These are phyloP conservation scores for Chaetodon auriga DNA, from an alignment of 2,113 vertebrate genomes.

Conservation along the genomic window DNA sequence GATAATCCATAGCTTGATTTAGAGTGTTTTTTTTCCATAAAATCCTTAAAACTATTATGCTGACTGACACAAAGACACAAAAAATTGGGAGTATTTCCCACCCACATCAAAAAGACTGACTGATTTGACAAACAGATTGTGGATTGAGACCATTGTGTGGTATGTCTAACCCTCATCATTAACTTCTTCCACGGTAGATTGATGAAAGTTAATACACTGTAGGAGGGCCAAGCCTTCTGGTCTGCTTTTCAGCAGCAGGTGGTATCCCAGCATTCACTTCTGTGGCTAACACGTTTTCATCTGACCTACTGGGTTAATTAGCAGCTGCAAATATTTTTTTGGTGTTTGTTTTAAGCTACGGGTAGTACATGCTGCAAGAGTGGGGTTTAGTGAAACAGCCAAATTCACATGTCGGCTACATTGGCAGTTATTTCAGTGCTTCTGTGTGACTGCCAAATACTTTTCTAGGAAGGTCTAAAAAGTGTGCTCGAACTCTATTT, in stretches of 20 bases:
- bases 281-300: conserved; percentile 41
- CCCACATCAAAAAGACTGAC: not conserved
- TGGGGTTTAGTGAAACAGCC: conserved; percentile 46
- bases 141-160: conserved; percentile 16
- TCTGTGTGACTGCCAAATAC: conserved; percentile 9
- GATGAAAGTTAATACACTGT: conserved; percentile 35
- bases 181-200: conserved; percentile 47
- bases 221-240: conserved; percentile 15
- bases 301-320: conserved; percentile 58
- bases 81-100: not conserved
- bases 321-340: conserved; percentile 40
- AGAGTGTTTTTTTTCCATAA: not conserved
- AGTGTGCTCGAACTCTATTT: conserved; percentile 13
- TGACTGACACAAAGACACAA: not conserved
- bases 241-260: conserved; percentile 54
- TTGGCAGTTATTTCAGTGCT: not conserved
- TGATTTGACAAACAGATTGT: conserved; percentile 24
- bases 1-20: too few relatives aligned
- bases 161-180: conserved; percentile 31
- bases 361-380: conserved; percentile 36
- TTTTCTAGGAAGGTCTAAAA: conserved; percentile 6
- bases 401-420: conserved; percentile 19
- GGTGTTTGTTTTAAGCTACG: conserved; percentile 45
- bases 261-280: conserved; percentile 45
- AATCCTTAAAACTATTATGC: not conserved